Percentiles rank a stretch among this genome's conserved stretches.
Conservation (phyloP, 2,113 vertebrate species). For the Tupaia chinensis region DNA sequence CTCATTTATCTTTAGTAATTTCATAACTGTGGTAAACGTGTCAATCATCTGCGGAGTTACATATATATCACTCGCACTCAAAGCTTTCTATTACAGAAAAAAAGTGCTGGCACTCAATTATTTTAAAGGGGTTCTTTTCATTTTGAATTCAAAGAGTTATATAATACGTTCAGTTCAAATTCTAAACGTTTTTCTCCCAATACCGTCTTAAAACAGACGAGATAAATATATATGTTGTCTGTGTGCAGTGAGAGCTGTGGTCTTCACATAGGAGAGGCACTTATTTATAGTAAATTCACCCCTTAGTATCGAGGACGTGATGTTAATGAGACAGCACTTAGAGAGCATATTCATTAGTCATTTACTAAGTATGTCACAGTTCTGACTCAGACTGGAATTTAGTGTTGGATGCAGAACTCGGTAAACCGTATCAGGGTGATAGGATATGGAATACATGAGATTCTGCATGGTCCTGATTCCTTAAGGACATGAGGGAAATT, state of each 20-base stretch:
- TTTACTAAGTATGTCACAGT: constrained; percentile 73
- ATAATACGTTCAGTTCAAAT: constrained; percentile 1
- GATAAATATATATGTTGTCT: not conserved
- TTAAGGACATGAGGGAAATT: constrained; percentile 41
- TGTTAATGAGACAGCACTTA: constrained; percentile 76
- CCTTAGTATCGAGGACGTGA: constrained; percentile 66
- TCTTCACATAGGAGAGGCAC: constrained; percentile 39
- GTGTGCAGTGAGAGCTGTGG: constrained; percentile 61
- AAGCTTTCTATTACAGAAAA: constrained; percentile 56
- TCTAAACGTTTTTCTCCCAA: not conserved
- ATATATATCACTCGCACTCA: constrained; percentile 3
- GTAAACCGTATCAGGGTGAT: constrained; percentile 24
- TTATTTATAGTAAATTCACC: constrained; percentile 76
- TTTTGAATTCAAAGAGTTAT: not conserved
- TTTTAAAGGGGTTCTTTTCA: constrained; percentile 29
- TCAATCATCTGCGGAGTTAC: constrained; percentile 58
- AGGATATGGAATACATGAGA: not conserved
- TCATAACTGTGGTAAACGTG: constrained; percentile 36
- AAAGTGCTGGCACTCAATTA: not conserved
- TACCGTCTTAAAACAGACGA: not conserved
- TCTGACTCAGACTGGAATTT: constrained; percentile 67
- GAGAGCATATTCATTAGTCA: constrained; percentile 73
- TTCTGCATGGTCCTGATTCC: not conserved
- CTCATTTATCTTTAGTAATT: constrained; percentile 56
- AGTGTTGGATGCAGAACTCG: not conserved